Evolutionary conservation across 2,888 invertebrate species (phyloP), one percentile per base, ranked within the genome.

Genomic region (Agonopterix heracliana): DNA sequence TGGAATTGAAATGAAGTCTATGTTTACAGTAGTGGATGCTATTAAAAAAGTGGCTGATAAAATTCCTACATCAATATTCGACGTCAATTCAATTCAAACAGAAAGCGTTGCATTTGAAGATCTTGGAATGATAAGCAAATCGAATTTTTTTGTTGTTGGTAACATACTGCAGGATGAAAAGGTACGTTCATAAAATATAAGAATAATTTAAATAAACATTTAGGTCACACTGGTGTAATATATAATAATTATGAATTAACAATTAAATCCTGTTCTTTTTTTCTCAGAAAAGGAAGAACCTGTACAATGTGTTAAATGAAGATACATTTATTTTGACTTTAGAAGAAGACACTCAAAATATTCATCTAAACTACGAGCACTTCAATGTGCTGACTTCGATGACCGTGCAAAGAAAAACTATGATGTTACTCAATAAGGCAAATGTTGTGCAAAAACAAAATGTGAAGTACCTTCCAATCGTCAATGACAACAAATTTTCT

Each of bases 301-400:
- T 77, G 1, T 45, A 63, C 34, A 51, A 62, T 38, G 47, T 55
- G 2, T 14, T 74, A 2, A 53, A 67, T 9, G 59, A 55, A 34
- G 56, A 74, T 14, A 53, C 61, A 43, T 79, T 79, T 49, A 49
- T 77, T 41, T 51, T 79, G 48, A 55, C 69, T 3, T 9, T 74
- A 1, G 78, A 78, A 52, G 49, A 66, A 35, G 59, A 62, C 34
- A 59, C 64, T 1, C 59, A 60, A 8, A 61, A 61, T 47, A 57
- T 68, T 34, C 59, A 63, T 42, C 55, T 60, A 8, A 55, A 59
- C 49, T 64, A 64, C 41, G 53, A 66, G 46, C 46, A 59, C 4
- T 79, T 74, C 47, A 58, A 52, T 51, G 52, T 75, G 2, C 55
- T 79, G 13, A 67, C 70, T n/a, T 63, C 63, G 3, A 71, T 73